A percentile compares a stretch with the other conserved stretches of the same genome.
phyloP scores from a whole-genome alignment of 2,113 vertebrate species.

The Rhipidura dahli region DNA sequence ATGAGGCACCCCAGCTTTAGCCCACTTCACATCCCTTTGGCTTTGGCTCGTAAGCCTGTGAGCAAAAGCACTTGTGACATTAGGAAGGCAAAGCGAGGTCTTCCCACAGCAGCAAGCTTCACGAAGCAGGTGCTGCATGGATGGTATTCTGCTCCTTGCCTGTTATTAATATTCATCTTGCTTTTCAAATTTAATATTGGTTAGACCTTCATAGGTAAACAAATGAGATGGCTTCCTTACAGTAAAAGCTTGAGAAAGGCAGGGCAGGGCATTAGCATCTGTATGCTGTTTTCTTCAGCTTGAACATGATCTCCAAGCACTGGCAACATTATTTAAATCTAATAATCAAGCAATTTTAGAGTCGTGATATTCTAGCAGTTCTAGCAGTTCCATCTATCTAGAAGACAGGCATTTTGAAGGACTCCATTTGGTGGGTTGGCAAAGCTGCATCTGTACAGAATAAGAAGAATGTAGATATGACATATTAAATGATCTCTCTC shows the following conservation, averaged over 20 bases:
- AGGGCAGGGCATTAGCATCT: background rate
- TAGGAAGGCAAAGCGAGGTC: background rate
- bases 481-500: background rate
- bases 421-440: background rate
- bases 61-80: background rate
- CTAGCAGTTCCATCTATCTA: background rate
- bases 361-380: background rate
- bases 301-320: background rate
- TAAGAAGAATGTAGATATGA: background rate
- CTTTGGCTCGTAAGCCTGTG: background rate
- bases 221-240: background rate
- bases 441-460: background rate
- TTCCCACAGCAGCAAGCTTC: background rate
- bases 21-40: background rate
- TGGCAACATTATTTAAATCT: background rate
- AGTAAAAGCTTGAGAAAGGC: background rate
- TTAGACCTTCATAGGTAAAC: background rate
- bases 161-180: background rate
- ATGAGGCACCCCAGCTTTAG: background rate
- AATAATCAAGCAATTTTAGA: slow-evolving; percentile 1
- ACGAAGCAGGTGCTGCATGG: background rate
- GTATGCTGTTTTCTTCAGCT: background rate
- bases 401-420: background rate
- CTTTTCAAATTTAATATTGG: background rate
- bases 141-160: background rate